Base-by-base conservation (phyloP, 2,888 invertebrate species). In the Heteromyza rotundicornis region DNA sequence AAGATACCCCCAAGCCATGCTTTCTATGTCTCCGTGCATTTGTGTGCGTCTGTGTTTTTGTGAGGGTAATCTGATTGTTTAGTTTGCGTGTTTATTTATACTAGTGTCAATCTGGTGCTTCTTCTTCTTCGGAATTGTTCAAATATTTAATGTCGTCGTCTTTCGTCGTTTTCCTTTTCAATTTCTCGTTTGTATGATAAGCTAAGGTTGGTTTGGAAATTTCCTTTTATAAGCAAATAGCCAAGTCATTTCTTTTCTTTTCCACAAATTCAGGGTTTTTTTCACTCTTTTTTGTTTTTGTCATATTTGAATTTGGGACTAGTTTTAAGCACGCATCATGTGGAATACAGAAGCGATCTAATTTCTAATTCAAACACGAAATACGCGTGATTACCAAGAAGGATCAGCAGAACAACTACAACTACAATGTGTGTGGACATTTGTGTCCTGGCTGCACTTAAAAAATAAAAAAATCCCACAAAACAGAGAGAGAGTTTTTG, bases 351-450 rank as follows among this genome's bases (percentile, higher is more conserved):
- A 62, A 62, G 62, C 62, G 52, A 44, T 59, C 20, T 54, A 59
- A 58, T 58, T 50, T 62, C 44, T 55, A 59, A 59, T 58, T 50
- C 44, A 55, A 59, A 62, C 62, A 59, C 44, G 55, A 24, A 54
- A 55, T 58, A 27, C 62, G 58, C 62, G 62, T 59, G 62, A 62
- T 62, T 62, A 62, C 62, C 62, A 55, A 32, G 62, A 62, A 62
- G n/a, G n/a, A n/a, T n/a, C n/a, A n/a, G n/a, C n/a, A n/a, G n/a
- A n/a, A n/a, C n/a, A n/a, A n/a, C n/a, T n/a, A n/a, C n/a, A n/a
- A n/a, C n/a, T n/a, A n/a, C n/a, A n/a, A n/a, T n/a, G n/a, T n/a
- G n/a, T n/a, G n/a, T n/a, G n/a, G n/a, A n/a, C n/a, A n/a, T n/a
- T n/a, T n/a, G n/a, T n/a, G n/a, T n/a, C n/a, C n/a, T n/a, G n/a